Evolutionary conservation across 2,888 invertebrate species (phyloP).

Genomic region (Plutella xylostella): DNA sequence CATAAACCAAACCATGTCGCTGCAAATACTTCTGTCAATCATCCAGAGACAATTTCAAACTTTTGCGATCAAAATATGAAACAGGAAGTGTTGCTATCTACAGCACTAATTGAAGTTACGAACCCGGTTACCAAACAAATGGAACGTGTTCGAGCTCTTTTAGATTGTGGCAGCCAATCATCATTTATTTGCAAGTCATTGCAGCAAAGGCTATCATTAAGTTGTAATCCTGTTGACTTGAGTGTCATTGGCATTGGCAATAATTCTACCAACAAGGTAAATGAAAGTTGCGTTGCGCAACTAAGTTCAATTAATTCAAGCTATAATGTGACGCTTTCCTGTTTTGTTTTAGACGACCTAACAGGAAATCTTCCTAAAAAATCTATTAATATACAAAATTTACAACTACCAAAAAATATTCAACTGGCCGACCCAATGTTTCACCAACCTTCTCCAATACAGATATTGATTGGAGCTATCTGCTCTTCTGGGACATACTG

Average conservation of each 20-base stretch:
- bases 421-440: slow-evolving; percentile 5
- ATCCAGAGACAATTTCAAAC: not conserved
- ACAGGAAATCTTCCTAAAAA: not conserved
- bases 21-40: not conserved
- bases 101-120: slow-evolving; percentile 13
- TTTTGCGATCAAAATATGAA: not conserved
- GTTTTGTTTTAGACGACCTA: not conserved
- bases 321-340: not conserved
- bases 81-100: slow-evolving; percentile 13
- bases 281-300: too few species aligned
- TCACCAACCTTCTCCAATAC: slow-evolving; percentile 4
- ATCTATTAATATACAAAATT: not conserved
- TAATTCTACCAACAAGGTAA: too few species aligned
- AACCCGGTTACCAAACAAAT: slow-evolving; percentile 15
- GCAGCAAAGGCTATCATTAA: not conserved
- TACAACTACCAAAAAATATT: slow-evolving; percentile 5
- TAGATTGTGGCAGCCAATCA: slow-evolving; percentile 16
- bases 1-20: too few species aligned
- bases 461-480: not conserved
- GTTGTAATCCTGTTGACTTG: not conserved
- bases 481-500: not conserved
- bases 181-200: not conserved
- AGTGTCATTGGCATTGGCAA: not conserved
- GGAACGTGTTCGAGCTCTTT: slow-evolving; percentile 9
- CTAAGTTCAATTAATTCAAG: not conserved